These are phyloP conservation scores for Mus pahari DNA, from an alignment of 2,113 vertebrate genomes.

Conservation along the genomic window DNA sequence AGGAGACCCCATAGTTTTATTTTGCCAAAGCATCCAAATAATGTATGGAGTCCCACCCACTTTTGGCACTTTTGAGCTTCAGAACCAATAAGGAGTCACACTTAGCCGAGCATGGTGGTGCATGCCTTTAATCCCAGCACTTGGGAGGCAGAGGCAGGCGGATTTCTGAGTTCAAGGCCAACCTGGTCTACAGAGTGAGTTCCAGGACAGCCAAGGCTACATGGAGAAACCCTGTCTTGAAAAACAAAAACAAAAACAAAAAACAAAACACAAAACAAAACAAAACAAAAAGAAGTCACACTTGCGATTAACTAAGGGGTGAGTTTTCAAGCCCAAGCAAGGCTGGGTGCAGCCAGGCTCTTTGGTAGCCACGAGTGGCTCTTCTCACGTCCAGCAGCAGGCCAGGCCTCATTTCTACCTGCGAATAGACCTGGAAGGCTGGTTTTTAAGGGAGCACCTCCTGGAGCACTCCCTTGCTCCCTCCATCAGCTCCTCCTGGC, in stretches of 20 bases:
- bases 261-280: too few species aligned
- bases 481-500: not conserved
- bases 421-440: not conserved
- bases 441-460: conserved; percentile 47
- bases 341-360: not conserved
- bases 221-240: too few species aligned
- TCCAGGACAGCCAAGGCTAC: too few species aligned
- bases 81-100: not conserved
- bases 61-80: not conserved
- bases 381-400: not conserved
- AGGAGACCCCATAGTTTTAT: not conserved
- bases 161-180: too few species aligned
- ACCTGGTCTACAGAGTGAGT: too few species aligned
- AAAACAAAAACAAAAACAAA: too few species aligned
- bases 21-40: not conserved
- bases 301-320: not conserved
- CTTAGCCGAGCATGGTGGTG: too few species aligned
- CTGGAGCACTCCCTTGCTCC: not conserved
- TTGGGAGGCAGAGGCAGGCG: too few species aligned
- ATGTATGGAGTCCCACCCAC: not conserved
- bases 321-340: not conserved
- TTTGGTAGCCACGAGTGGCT: not conserved
- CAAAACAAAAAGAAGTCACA: too few species aligned
- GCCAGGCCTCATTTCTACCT: not conserved
- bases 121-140: too few species aligned